Base-by-base conservation (phyloP, 2,888 invertebrate species). In the Agriopis leucophaearia region DNA sequence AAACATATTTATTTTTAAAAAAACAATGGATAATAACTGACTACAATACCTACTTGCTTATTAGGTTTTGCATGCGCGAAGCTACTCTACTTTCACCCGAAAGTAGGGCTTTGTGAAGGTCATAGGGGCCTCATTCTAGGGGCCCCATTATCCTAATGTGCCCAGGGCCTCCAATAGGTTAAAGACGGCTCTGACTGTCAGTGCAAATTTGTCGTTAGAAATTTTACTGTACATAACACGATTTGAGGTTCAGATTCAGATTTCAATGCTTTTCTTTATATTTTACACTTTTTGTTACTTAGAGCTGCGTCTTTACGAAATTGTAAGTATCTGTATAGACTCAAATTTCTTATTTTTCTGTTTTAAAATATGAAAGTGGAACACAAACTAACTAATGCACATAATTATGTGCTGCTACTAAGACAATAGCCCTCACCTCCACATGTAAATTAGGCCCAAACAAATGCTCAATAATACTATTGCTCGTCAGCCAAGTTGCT, bases 401-500 rank as follows among this genome's bases (percentile, higher is more conserved):
- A 64, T 57, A 64, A 15, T 50, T n/a, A 42, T 54, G 10, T 44
- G 6, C 7, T 1, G 18, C 2, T 5, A 18, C 27, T 10, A 16
- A 54, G 16, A 57, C 45, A 57, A 57, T 36, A 52, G 27, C 27
- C 73, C 80, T 74, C 83, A 97, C 97, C 95, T 99, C 99, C 48
- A 98, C 98, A 91, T 99, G 99, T 75, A 99, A 94, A 94, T 99
- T 99, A 40, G 99, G 99, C n/a, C 99, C 99, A 93, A 99, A 99
- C 68, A 99, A 96, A 86, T 99, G 98, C 79, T 98, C 97, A 76
- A 99, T 97, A 71, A 99, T 98, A 85, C 97, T 97, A 87, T 98
- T 97, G 74, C 95, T 96, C 0, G 97, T 96, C 18, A 99, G 93
- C 99, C 99, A 99, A 74, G 97, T 96, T 0, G 98, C 98, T 75